phyloP scores from a whole-genome alignment of 2,797 vertebrate genomes.

The Neomorphus geoffroyi region DNA sequence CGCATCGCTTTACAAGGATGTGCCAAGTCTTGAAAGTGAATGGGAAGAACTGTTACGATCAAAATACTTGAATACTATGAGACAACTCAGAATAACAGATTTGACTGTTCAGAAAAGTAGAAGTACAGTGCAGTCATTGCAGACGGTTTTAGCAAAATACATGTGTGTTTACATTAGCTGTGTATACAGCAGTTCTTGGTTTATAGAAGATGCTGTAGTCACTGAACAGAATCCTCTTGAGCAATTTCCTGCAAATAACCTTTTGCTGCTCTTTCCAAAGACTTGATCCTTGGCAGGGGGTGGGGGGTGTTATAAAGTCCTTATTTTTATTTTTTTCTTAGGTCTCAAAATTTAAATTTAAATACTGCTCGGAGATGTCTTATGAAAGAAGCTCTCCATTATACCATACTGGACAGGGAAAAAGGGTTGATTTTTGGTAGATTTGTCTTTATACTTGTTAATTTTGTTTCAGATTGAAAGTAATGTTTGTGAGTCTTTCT shows the following conservation, averaged over 20 bases:
- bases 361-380: background rate
- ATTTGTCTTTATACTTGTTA: background rate
- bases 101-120: background rate
- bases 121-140: background rate
- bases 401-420: background rate
- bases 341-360: slow-evolving; percentile 10
- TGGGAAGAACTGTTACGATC: background rate
- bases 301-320: background rate
- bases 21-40: background rate
- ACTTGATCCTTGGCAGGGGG: background rate
- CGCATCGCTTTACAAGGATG: background rate
- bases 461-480: background rate
- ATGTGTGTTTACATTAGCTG: slow-evolving; percentile 29
- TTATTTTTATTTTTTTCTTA: background rate
- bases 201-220: background rate
- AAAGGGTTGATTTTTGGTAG: background rate
- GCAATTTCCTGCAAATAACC: background rate
- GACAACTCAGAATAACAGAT: background rate
- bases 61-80: slow-evolving; percentile 19
- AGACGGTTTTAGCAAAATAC: background rate
- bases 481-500: background rate
- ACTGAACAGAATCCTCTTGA: background rate
- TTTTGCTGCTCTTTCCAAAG: slow-evolving; percentile 38
- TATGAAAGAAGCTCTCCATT: background rate
- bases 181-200: background rate